Base-by-base conservation (phyloP, 2,888 invertebrate genomes). In the Thereva nobilitata region DNA sequence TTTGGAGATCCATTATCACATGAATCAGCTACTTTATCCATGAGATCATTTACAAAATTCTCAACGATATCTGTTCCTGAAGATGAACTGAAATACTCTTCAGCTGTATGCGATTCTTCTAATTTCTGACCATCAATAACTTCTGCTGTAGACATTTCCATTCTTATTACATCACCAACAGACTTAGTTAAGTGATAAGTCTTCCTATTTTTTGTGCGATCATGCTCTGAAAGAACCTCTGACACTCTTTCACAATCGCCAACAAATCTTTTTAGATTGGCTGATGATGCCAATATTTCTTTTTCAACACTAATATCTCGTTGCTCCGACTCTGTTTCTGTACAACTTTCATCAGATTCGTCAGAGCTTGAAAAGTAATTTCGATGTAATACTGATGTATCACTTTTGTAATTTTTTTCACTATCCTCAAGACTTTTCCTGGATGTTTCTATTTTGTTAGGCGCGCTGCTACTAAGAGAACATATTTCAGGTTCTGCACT, bases 1-100 rank as follows among this genome's bases (percentile, higher is more conserved):
- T 76, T 65, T 47, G 72, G 70, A 5, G 72, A 65, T 66, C 76
- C 76, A 68, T 71, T 73, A 45, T 76, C 76, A 40, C 73, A 72
- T 64, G 73, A 74, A 7, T 74, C 76, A 54, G 82, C 81, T 12
- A 85, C 86, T 69, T 81, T 82, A 70, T 86, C 84, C 2, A 87
- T 76, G 1, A 87, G 80, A 64, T 86, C 85, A 67, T 85, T 84
- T 3, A 88, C 71, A 64, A 87, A 83, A 49, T 85, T 84, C 53
- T 85, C 83, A 5, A 85, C 84, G 6, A 85, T 78, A 12, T 79
- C 76, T 5, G 79, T 52, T 78, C 70, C 75, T 55, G 79, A 68
- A 10, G 76, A 75, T 23, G 75, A 81, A 71, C 83, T 84, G 71
- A 89, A 89, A 72, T 87, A 89, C 68, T 89, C 89, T 72, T 89